A percentile compares a stretch with the other conserved stretches of the same genome.
These are phyloP conservation scores for Philantomba maxwellii DNA, from an alignment of 2,113 vertebrate species.

Conservation along the genomic window DNA sequence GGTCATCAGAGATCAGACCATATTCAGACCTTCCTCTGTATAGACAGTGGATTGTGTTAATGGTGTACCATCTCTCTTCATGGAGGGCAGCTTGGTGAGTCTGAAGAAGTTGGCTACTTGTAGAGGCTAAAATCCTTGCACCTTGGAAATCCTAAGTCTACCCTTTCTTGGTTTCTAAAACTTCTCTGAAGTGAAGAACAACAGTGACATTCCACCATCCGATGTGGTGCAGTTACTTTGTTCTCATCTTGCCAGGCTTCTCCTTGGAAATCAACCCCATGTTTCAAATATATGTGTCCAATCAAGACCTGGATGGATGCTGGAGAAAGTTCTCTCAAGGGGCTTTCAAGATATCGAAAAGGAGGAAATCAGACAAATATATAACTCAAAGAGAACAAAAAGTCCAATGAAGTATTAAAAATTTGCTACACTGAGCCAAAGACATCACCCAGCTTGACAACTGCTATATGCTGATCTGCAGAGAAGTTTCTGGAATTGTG, in stretches of 20 bases:
- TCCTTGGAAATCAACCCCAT: background rate
- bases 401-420: background rate
- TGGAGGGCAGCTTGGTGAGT: background rate
- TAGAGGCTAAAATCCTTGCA: background rate
- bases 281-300: background rate
- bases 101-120: background rate
- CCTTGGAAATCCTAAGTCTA: background rate
- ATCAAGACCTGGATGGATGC: background rate
- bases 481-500: conserved; percentile 16
- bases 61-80: background rate
- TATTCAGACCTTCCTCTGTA: background rate
- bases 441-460: background rate
- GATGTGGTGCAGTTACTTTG: background rate
- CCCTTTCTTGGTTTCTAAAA: background rate
- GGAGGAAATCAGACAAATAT: background rate
- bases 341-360: background rate
- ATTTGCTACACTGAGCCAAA: background rate
- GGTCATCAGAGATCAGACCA: background rate
- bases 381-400: background rate
- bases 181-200: background rate
- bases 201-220: background rate
- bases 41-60: background rate
- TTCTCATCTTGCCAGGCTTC: background rate
- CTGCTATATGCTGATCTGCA: background rate
- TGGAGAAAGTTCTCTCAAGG: background rate